Percentiles rank a stretch among this genome's conserved stretches.
phyloP scores from a whole-genome alignment of 2,797 vertebrate species.

The Circus cinereus region DNA sequence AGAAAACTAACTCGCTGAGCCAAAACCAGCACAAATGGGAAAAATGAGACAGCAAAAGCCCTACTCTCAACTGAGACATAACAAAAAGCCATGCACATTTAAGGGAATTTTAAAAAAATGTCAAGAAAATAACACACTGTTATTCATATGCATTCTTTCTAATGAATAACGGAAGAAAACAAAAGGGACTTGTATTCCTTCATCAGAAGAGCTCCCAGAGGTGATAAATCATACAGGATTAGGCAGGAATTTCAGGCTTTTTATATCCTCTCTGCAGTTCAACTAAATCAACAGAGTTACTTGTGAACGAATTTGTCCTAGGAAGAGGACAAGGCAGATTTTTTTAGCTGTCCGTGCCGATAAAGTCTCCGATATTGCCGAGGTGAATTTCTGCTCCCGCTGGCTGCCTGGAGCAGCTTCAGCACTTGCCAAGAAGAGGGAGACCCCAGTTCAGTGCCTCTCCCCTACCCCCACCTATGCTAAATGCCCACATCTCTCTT shows the following conservation, averaged over 20 bases:
- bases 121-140: background rate
- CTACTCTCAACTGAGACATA: background rate
- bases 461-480: background rate
- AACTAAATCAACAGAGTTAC: background rate
- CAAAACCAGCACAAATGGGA: background rate
- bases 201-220: background rate
- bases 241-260: background rate
- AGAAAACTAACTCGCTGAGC: background rate
- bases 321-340: background rate
- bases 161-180: background rate
- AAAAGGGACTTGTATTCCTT: background rate
- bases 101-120: background rate
- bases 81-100: background rate
- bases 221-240: slow-evolving; percentile 11
- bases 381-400: background rate
- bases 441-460: background rate
- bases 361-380: background rate
- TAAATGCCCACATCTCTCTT: background rate
- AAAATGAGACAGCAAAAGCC: background rate
- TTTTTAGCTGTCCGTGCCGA: background rate
- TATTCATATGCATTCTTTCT: background rate
- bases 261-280: background rate
- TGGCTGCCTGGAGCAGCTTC: background rate
- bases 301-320: background rate
- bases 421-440: background rate